Conservation (phyloP, 2,113 vertebrate genomes). For the Phylloscopus whistleri region DNA sequence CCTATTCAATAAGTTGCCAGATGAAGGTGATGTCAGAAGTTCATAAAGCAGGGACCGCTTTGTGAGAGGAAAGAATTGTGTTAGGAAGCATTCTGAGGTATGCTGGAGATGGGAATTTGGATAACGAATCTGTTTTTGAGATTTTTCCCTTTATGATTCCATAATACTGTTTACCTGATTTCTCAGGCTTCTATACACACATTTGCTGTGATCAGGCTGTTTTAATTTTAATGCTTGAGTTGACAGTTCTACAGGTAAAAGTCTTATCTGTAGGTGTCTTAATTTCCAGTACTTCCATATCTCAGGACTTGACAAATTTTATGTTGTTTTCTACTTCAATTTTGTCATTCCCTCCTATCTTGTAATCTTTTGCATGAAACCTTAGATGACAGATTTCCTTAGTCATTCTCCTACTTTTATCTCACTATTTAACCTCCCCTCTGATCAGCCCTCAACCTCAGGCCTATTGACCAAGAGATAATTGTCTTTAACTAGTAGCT, state of each 20-base stretch:
- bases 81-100: background rate
- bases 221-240: background rate
- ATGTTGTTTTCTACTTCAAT: background rate
- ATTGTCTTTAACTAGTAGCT: background rate
- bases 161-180: background rate
- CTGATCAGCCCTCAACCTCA: background rate
- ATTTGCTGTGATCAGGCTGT: background rate
- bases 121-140: rapidly evolving
- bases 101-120: background rate
- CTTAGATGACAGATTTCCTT: background rate
- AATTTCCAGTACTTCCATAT: background rate
- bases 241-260: background rate
- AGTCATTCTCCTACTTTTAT: background rate
- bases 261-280: background rate
- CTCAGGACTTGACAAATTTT: background rate
- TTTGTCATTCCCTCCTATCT: background rate
- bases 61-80: background rate
- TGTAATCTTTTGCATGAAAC: background rate
- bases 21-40: background rate
- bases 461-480: background rate
- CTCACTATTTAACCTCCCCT: background rate
- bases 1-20: background rate
- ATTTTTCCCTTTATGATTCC: background rate
- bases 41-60: background rate
- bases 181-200: background rate